These are phyloP conservation scores for Eilema sororculum DNA, from an alignment of 2,888 invertebrate species.

Conservation along the genomic window DNA sequence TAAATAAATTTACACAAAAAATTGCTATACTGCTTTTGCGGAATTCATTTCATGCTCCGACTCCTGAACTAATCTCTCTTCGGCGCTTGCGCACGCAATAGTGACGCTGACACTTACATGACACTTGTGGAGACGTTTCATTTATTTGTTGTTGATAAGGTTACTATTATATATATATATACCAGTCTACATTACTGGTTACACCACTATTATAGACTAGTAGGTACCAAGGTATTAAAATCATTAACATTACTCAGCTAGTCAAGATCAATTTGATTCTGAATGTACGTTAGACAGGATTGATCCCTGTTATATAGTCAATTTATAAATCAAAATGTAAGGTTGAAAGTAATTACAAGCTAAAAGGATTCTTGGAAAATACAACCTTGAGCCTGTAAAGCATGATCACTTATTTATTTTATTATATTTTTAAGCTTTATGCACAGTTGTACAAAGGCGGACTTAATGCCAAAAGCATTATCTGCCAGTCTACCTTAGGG, in stretches of 20 bases:
- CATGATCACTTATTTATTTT: too few relatives aligned
- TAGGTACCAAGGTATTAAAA: too few relatives aligned
- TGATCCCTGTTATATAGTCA: too few relatives aligned
- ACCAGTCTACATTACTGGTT: too few relatives aligned
- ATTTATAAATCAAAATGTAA: neutral
- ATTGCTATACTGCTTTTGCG: conserved; percentile 16
- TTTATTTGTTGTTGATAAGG: conserved; percentile 37
- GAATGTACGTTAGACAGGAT: neutral
- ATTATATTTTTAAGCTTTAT: too few relatives aligned
- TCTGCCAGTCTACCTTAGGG: too few relatives aligned
- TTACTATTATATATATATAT: conserved; percentile 7
- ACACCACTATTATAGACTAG: too few relatives aligned
- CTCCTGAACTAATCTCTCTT: conserved; percentile 42
- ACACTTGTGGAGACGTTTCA: conserved; percentile 47
- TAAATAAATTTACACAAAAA: conserved; percentile 22
- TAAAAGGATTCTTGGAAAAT: neutral
- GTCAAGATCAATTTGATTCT: too few relatives aligned
- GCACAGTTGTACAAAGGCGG: too few relatives aligned
- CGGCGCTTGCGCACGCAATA: conserved; percentile 36
- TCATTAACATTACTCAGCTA: too few relatives aligned
- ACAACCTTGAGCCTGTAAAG: neutral
- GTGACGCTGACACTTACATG: conserved; percentile 50
- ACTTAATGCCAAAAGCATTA: too few relatives aligned
- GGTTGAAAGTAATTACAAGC: neutral
- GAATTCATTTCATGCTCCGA: conserved; percentile 47